Conservation (phyloP, 2,113 vertebrate genomes). For the Engraulis encrasicolus region DNA sequence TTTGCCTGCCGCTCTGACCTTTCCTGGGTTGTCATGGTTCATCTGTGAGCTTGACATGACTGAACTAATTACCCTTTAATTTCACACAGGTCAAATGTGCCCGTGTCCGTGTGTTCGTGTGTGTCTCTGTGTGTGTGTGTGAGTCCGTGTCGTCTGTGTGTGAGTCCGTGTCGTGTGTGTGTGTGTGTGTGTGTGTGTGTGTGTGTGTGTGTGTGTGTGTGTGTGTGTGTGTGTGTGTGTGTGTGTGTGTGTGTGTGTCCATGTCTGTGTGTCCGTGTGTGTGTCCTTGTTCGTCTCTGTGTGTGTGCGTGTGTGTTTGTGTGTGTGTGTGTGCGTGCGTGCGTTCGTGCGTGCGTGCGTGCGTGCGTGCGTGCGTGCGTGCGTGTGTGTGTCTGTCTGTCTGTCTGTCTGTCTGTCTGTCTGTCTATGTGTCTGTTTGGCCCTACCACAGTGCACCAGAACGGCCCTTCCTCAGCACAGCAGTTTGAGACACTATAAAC, state of each 20-base stretch:
- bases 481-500: conserved; percentile 43
- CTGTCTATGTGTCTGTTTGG: no score
- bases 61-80: conserved; percentile 20
- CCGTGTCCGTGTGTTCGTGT: not conserved
- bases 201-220: not conserved
- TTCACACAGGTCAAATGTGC: conserved; percentile 2
- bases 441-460: no score
- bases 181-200: conserved; percentile 18
- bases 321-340: no score
- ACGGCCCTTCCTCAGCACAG: conserved; percentile 42
- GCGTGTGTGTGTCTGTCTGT: conserved; percentile 29
- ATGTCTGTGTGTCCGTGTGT: no score
- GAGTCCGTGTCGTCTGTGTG: conserved; percentile 22
- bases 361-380: conserved; percentile 14
- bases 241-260: conserved; percentile 24
- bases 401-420: conserved; percentile 15
- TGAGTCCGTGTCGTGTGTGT: conserved; percentile 7
- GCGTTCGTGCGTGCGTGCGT: no score
- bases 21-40: conserved; percentile 9
- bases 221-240: conserved; percentile 31
- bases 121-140: not conserved
- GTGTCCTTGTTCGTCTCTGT: no score
- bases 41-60: not conserved
- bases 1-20: not conserved
- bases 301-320: no score